Conservation (phyloP, 92 coral and sea anemone genomes). For the Zoanthus solanderi region DNA sequence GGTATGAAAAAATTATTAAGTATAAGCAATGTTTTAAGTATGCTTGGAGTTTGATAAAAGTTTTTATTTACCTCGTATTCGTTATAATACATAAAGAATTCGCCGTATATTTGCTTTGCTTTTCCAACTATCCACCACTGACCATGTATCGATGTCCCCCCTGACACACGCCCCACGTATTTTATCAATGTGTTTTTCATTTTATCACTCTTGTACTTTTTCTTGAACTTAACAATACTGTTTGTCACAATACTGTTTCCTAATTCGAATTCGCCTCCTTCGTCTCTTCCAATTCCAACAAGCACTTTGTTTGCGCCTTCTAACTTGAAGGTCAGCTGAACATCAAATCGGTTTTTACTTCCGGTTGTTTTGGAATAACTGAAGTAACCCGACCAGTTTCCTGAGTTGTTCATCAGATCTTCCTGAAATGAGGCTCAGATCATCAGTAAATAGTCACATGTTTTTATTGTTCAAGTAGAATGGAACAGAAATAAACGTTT, state of each 20-base stretch:
- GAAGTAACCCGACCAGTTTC: slow-evolving; percentile 91
- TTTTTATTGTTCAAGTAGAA: not conserved
- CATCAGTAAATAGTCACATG: not conserved
- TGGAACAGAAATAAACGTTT: not conserved
- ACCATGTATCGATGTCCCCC: slow-evolving; percentile 76
- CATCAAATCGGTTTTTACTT: slow-evolving; percentile 69
- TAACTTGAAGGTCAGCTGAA: slow-evolving; percentile 75
- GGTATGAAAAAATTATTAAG: no score
- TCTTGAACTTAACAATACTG: slow-evolving; percentile 73
- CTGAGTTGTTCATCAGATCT: slow-evolving; percentile 80
- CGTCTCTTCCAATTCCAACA: slow-evolving; percentile 78
- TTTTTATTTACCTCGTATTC: slow-evolving; percentile 68
- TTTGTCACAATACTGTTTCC: slow-evolving; percentile 77
- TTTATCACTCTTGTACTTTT: slow-evolving; percentile 59
- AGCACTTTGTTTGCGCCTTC: slow-evolving; percentile 82
- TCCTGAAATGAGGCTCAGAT: slow-evolving; percentile 45
- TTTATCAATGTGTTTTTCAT: slow-evolving; percentile 61
- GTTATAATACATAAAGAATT: slow-evolving; percentile 76
- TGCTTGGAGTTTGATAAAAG: no score
- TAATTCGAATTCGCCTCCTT: slow-evolving; percentile 75
- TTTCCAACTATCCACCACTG: slow-evolving; percentile 85
- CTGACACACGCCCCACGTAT: slow-evolving; percentile 79
- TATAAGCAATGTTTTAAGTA: not conserved
- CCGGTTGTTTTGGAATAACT: slow-evolving; percentile 89
- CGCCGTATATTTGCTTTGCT: slow-evolving; percentile 71